phyloP scores from a whole-genome alignment of 2,797 vertebrate genomes.

The Pipistrellus pygmaeus region DNA sequence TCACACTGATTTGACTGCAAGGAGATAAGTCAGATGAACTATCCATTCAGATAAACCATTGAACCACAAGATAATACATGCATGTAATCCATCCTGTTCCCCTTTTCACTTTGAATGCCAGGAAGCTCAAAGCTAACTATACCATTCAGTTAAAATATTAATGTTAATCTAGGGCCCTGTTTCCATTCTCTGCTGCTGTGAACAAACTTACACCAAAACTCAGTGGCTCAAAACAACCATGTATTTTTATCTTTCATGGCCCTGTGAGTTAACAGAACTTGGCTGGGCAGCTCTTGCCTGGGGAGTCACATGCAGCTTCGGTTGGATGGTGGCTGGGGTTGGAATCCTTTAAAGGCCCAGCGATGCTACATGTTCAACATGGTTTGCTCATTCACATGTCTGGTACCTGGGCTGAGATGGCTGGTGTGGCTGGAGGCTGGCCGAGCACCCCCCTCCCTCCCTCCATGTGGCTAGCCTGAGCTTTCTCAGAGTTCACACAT shows the following conservation, averaged over 20 bases:
- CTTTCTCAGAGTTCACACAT: neutral
- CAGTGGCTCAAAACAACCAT: neutral
- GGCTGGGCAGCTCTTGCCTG: neutral
- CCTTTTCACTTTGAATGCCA: constrained; percentile 51
- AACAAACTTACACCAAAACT: constrained; percentile 34
- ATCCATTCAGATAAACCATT: neutral
- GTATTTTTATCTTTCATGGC: constrained; percentile 54
- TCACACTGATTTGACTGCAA: constrained; percentile 18
- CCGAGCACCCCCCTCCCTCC: neutral
- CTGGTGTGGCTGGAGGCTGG: neutral
- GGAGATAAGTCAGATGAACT: neutral
- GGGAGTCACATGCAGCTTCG: neutral
- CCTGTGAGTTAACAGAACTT: neutral
- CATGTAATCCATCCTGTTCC: neutral
- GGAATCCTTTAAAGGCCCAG: neutral
- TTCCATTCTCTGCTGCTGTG: neutral
- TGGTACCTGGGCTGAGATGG: neutral
- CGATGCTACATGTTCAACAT: neutral
- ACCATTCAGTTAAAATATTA: neutral
- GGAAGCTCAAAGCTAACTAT: constrained; percentile 60
- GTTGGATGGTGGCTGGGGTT: neutral
- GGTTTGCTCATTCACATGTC: neutral
- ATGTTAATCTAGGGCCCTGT: neutral
- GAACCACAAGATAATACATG: neutral
- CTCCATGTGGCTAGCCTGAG: neutral